Conservation (phyloP, 1,140 invertebrate genomes). For the Oreohelix idahoensis region DNA sequence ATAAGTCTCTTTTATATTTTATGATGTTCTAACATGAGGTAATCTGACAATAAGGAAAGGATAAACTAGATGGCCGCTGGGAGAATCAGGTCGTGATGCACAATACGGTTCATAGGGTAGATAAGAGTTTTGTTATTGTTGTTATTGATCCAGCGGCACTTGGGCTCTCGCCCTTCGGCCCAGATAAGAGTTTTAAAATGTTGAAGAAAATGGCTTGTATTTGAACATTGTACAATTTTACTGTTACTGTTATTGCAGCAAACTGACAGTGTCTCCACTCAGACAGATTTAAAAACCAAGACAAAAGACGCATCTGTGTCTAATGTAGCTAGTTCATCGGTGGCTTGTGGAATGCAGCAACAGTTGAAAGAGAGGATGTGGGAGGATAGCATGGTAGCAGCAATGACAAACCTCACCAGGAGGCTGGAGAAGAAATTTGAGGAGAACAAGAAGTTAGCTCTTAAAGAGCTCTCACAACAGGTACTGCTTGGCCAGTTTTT, state of each 20-base stretch:
- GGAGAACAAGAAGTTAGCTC: conserved; percentile 41
- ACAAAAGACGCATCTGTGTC: not conserved
- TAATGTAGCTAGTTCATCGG: not conserved
- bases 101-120: too few relatives aligned
- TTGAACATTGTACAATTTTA: not conserved
- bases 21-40: too few relatives aligned
- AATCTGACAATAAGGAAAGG: too few relatives aligned
- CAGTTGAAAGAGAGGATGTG: not conserved
- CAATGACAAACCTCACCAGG: conserved; percentile 32
- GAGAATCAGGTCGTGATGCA: too few relatives aligned
- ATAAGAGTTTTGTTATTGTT: too few relatives aligned
- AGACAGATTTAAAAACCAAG: not conserved
- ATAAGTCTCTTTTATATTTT: too few relatives aligned
- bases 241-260: not conserved
- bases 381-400: conserved; percentile 35
- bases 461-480: conserved; percentile 16
- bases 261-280: not conserved
- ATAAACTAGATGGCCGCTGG: too few relatives aligned
- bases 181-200: not conserved
- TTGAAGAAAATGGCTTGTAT: too few relatives aligned
- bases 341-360: not conserved
- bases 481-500: not conserved
- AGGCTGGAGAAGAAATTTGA: conserved; percentile 63
- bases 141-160: too few relatives aligned
- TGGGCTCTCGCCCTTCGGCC: too few relatives aligned